Evolutionary conservation across 2,797 vertebrate species (phyloP).

Genomic region (Cossypha niveicapilla): DNA sequence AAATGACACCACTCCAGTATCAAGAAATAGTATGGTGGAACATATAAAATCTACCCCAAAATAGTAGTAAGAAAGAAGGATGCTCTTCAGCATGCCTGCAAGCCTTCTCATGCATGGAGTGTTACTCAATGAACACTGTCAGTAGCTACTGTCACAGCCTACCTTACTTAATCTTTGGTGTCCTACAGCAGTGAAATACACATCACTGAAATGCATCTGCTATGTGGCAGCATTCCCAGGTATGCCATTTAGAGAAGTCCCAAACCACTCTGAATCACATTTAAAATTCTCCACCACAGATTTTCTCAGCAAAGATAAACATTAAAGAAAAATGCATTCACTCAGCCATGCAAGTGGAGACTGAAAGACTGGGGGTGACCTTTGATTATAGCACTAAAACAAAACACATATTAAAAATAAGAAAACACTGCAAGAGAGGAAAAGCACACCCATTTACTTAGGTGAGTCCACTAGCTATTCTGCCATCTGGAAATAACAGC

Average conservation of each 20-base stretch:
- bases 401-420: neutral
- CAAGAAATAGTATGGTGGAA: neutral
- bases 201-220: neutral
- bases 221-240: neutral
- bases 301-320: neutral
- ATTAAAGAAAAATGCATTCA: neutral
- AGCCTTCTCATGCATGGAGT: neutral
- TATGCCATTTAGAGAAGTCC: neutral
- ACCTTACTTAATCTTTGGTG: neutral
- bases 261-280: neutral
- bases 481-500: neutral
- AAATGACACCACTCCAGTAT: rapidly evolving
- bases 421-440: neutral
- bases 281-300: neutral
- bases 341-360: neutral
- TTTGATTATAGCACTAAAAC: neutral
- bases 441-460: neutral
- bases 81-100: neutral
- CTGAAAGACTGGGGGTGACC: neutral
- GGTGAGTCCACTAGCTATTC: neutral
- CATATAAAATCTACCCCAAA: neutral
- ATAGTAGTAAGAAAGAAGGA: neutral
- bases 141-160: neutral
- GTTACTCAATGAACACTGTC: neutral
- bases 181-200: neutral